These are phyloP conservation scores for Pharmacophagus antenor DNA, from an alignment of 2,888 invertebrate genomes.

Conservation along the genomic window DNA sequence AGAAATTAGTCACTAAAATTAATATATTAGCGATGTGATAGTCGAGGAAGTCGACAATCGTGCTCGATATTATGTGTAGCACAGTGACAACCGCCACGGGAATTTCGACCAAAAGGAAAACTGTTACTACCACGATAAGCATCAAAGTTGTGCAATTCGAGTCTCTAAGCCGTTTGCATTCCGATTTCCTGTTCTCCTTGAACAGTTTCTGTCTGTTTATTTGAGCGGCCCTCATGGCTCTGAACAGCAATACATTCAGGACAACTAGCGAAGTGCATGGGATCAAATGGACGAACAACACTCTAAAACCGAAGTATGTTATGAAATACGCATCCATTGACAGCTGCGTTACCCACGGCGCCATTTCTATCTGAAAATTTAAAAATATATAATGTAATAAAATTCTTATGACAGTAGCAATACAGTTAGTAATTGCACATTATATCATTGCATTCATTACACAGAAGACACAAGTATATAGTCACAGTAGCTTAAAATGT, in stretches of 20 bases:
- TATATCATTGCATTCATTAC: neutral
- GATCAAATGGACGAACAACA: slow-evolving; percentile 93
- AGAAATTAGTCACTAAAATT: slow-evolving; percentile 92
- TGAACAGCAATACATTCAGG: slow-evolving; percentile 92
- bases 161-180: slow-evolving; percentile 88
- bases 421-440: neutral
- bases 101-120: slow-evolving; percentile 90
- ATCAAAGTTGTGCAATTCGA: slow-evolving; percentile 93
- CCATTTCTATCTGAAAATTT: slow-evolving; percentile 72
- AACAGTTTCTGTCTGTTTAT: slow-evolving; percentile 88
- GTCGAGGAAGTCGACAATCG: slow-evolving; percentile 86
- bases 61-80: slow-evolving; percentile 90
- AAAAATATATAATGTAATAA: slow-evolving; percentile 35
- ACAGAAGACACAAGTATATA: neutral
- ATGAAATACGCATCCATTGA: slow-evolving; percentile 90
- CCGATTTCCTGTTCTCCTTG: slow-evolving; percentile 87
- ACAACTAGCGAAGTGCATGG: slow-evolving; percentile 94
- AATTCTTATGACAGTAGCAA: neutral
- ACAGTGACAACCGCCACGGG: slow-evolving; percentile 91
- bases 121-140: slow-evolving; percentile 92
- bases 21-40: slow-evolving; percentile 89
- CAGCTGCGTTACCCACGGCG: slow-evolving; percentile 86
- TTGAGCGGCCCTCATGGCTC: slow-evolving; percentile 92
- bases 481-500: slow-evolving; percentile 2
- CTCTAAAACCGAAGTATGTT: slow-evolving; percentile 90